Evolutionary conservation across 2,888 invertebrate genomes (phyloP).

Genomic region (Drosophila falleni): DNA sequence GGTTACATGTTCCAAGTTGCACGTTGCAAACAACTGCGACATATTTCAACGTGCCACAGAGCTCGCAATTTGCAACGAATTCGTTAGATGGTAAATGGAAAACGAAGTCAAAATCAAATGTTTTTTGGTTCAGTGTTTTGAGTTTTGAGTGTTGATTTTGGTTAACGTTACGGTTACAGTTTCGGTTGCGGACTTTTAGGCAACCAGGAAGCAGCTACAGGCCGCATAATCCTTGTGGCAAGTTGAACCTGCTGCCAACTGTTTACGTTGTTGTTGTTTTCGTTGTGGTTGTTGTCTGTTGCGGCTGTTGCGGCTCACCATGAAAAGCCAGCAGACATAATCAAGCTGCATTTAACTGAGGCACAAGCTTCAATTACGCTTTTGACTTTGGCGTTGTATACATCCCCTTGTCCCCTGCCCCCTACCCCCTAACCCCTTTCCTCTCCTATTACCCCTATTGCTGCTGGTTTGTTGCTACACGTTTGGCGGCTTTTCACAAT

Average conservation of each 20-base stretch:
- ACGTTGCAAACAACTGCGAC: conserved; percentile 30
- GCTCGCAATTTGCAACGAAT: conserved; percentile 61
- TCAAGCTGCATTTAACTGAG: conserved; percentile 71
- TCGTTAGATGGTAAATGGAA: conserved; percentile 34
- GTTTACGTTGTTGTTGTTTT: conserved; percentile 14
- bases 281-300: too few relatives aligned
- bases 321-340: conserved; percentile 71
- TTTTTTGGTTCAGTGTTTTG: conserved; percentile 28
- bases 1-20: background rate
- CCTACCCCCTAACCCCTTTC: background rate
- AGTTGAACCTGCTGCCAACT: conserved; percentile 52
- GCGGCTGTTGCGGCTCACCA: conserved; percentile 44
- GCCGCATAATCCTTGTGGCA: conserved; percentile 68
- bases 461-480: conserved; percentile 21
- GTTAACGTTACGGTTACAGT: conserved; percentile 48
- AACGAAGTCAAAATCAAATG: conserved; percentile 23
- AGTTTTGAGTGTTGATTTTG: conserved; percentile 31
- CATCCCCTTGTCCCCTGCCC: background rate
- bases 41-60: conserved; percentile 53
- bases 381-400: conserved; percentile 58
- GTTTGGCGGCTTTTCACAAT: conserved; percentile 60
- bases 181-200: conserved; percentile 43
- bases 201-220: conserved; percentile 69
- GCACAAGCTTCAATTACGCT: conserved; percentile 75
- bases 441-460: background rate